Base-by-base conservation (phyloP, 2,113 vertebrate species). In the Anseranas semipalmata region DNA sequence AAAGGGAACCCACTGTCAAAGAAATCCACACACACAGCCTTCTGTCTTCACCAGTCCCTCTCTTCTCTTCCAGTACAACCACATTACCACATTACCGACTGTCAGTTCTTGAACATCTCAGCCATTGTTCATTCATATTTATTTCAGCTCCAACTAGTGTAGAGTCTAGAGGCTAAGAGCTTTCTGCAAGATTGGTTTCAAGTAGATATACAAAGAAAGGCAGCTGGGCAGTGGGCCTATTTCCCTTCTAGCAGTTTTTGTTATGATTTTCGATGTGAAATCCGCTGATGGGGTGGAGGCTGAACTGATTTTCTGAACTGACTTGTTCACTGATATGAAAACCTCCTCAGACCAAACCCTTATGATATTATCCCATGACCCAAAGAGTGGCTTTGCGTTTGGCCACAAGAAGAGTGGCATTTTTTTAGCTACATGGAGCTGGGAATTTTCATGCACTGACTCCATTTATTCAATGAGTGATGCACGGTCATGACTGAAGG, bases 211-310 rank as follows among this genome's bases (percentile, higher is more conserved):
- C 68, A 84, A 85, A 92, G 93, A 94, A 81, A 95, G 41, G 82
- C 95, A 93, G 55, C 55, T 88, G 92, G 85, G 75, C 85, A 93
- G 52, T 5, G 2, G 74, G 87, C 85, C 95, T 96, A 33, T 87
- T 96, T 87, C 67, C 85, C 91, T 96, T 75, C 91, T 70, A 66
- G 92, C 92, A 86, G 90, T 72, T 96, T 96, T 95, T 90, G 75
- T 94, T 95, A 72, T 55, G 74, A 91, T 96, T 93, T 85, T 92
- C 78, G 72, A 93, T 86, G 72, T 88, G 85, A 92, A 96, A 96
- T 84, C 59, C 6, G 20, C 55, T 94, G 96, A 83, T 92, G 79
- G 72, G 43, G 55, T 78, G 46, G 79, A 80, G 90, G 80, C 80
- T 94, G 73, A 85, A 78, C 62, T 52, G 65, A 80, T 89, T 84